Evolutionary conservation across 1,140 invertebrate species (phyloP), one percentile per base, ranked within the genome.

Genomic region (Schlechtendalia chinensis): DNA sequence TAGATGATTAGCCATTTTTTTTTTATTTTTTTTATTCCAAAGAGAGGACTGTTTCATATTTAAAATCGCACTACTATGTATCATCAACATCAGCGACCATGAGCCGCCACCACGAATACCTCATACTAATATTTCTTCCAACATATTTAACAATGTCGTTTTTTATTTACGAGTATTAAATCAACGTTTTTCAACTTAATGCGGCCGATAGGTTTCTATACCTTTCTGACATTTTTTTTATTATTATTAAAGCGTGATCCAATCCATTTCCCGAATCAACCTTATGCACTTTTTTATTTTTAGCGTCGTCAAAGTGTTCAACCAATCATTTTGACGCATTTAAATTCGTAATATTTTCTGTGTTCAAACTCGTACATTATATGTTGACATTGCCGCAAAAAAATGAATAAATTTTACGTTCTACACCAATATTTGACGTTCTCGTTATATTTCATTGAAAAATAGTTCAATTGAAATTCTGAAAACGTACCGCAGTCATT

Each of bases 381-480:
- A n/a, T n/a, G n/a, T n/a, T 17, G 45, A 50, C 22, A 50, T 50
- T 16, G 3, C 16, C n/a, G 32, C 32, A n/a, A n/a, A n/a, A n/a
- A n/a, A n/a, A n/a, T n/a, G n/a, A n/a, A n/a, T n/a, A n/a, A n/a
- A n/a, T n/a, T n/a, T n/a, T n/a, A n/a, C n/a, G n/a, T n/a, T n/a
- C n/a, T n/a, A n/a, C n/a, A n/a, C n/a, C n/a, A n/a, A n/a, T n/a
- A n/a, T n/a, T n/a, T n/a, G n/a, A n/a, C n/a, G n/a, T n/a, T n/a
- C n/a, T n/a, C n/a, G 16, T 69, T n/a, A 47, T 16, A 69, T 69
- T 24, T 17, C 22, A 69, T 17, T 47, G 22, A 10, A n/a, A 2
- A 24, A 47, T 47, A 69, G n/a, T 69, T 69, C n/a, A 47, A 47
- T 47, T 24, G 22, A 16, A 69, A 69, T 69, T 47, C 12, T 47